Evolutionary conservation across 2,888 invertebrate species (phyloP).

Genomic region (Pollenia labialis): DNA sequence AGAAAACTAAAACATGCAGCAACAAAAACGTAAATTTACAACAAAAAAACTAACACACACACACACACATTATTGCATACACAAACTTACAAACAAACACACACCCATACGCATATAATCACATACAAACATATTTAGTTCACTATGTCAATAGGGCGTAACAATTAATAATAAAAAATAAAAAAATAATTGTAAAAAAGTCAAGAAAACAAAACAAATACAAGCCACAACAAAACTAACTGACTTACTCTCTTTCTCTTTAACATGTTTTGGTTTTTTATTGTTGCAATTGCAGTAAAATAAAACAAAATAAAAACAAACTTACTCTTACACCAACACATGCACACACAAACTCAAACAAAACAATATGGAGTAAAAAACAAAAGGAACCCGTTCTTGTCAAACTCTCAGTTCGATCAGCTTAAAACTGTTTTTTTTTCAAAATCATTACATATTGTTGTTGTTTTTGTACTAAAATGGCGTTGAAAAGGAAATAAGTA

Average conservation of each 20-base stretch:
- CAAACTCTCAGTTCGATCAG: slow-evolving; percentile 32
- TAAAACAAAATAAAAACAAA: not conserved
- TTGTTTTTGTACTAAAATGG: not conserved
- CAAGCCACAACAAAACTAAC: slow-evolving; percentile 59
- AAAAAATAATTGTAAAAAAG: slow-evolving; percentile 32
- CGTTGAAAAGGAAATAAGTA: not conserved
- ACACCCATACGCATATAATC: not conserved
- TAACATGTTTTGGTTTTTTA: not conserved
- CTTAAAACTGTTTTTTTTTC: not conserved
- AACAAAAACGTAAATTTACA: slow-evolving; percentile 11
- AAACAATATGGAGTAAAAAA: no score
- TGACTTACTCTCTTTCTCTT: slow-evolving; percentile 34
- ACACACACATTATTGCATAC: not conserved
- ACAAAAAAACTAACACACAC: not conserved
- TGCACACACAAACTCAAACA: not conserved
- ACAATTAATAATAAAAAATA: slow-evolving; percentile 63
- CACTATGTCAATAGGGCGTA: slow-evolving; percentile 73
- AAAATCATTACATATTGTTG: not conserved
- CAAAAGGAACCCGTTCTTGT: no score
- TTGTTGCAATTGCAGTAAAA: slow-evolving; percentile 13
- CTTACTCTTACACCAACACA: not conserved
- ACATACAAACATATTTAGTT: slow-evolving; percentile 57
- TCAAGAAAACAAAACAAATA: slow-evolving; percentile 27
- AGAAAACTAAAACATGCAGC: slow-evolving; percentile 32
- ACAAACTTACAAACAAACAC: not conserved